A percentile compares a stretch with the other conserved stretches of the same genome.
Conservation (phyloP, 2,888 invertebrate species). For the Sminthurides aquaticus region DNA sequence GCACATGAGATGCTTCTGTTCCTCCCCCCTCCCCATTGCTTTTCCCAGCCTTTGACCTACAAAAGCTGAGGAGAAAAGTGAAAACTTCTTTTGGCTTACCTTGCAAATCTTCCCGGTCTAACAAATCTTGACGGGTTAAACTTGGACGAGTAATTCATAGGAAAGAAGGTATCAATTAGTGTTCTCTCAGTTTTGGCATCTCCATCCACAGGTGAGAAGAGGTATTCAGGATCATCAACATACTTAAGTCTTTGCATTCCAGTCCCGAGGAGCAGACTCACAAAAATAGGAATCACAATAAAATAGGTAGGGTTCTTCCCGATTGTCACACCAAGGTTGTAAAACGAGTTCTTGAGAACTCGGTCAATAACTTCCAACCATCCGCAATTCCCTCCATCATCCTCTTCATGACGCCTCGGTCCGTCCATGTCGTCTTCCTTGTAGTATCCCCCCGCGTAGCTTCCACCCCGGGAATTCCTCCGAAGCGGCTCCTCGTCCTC, state of each 20-base stretch:
- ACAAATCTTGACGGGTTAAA: conserved; percentile 83
- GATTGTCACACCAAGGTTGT: conserved; percentile 69
- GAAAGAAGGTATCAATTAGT: conserved; percentile 74
- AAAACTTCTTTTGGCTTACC: too few relatives aligned
- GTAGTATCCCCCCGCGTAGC: not conserved
- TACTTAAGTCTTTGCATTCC: conserved; percentile 79
- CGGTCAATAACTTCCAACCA: conserved; percentile 55
- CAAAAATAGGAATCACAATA: conserved; percentile 73
- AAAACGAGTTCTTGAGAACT: conserved; percentile 69
- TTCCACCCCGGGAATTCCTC: conserved; percentile 4
- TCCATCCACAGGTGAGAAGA: conserved; percentile 82
- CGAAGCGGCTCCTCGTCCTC: conserved; percentile 23
- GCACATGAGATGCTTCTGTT: too few relatives aligned
- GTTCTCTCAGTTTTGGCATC: conserved; percentile 63
- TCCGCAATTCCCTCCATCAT: conserved; percentile 9
- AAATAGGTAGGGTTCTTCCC: conserved; percentile 81
- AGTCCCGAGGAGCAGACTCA: conserved; percentile 73
- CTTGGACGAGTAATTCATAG: conserved; percentile 76
- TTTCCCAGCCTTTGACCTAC: too few relatives aligned
- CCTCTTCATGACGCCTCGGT: not conserved
- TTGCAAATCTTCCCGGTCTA: conserved; percentile 60
- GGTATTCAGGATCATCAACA: conserved; percentile 87
- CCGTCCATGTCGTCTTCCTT: conserved; percentile 8
- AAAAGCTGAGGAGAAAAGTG: too few relatives aligned
- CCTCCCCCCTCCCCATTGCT: too few relatives aligned